A percentile compares a stretch with the other conserved stretches of the same genome.
phyloP scores from a whole-genome alignment of 2,797 vertebrate species.

The Podarcis siculus region DNA sequence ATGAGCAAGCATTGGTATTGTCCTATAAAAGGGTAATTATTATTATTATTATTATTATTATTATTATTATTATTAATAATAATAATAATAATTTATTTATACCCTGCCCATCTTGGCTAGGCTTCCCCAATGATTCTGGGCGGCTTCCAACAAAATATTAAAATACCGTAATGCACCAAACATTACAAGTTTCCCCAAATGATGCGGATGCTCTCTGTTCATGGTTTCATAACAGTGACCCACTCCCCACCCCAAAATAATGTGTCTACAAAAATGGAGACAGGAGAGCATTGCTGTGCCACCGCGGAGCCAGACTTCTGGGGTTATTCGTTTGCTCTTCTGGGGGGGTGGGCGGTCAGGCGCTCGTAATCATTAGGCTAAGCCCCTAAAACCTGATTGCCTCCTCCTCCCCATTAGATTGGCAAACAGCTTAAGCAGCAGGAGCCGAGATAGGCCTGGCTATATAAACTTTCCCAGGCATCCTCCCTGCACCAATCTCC shows the following conservation, averaged over 20 bases:
- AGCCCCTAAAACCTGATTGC: conserved; percentile 75
- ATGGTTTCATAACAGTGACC: background rate
- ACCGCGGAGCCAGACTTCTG: conserved; percentile 44
- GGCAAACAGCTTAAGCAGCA: conserved; percentile 67
- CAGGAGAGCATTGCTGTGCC: background rate
- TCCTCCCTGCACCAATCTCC: background rate
- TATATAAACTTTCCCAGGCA: conserved; percentile 45
- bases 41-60: too few species aligned
- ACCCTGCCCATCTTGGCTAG: too few species aligned
- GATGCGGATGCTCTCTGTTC: background rate
- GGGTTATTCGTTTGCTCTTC: conserved; percentile 50
- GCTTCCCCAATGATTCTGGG: too few species aligned
- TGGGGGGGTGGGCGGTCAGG: background rate
- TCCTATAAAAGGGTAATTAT: too few species aligned
- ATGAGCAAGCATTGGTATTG: too few species aligned
- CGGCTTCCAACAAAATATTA: too few species aligned
- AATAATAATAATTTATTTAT: too few species aligned
- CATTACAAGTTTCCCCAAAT: too few species aligned
- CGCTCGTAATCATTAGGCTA: conserved; percentile 67
- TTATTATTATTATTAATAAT: too few species aligned
- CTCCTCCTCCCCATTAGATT: conserved; percentile 69
- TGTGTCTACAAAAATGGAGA: background rate
- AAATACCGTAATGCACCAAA: too few species aligned
- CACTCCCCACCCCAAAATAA: background rate
- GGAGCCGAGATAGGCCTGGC: conserved; percentile 26